Percentiles rank a stretch among this genome's conserved stretches.
Evolutionary conservation across 2,113 vertebrate genomes (phyloP).

Genomic region (Bambusicola thoracicus): DNA sequence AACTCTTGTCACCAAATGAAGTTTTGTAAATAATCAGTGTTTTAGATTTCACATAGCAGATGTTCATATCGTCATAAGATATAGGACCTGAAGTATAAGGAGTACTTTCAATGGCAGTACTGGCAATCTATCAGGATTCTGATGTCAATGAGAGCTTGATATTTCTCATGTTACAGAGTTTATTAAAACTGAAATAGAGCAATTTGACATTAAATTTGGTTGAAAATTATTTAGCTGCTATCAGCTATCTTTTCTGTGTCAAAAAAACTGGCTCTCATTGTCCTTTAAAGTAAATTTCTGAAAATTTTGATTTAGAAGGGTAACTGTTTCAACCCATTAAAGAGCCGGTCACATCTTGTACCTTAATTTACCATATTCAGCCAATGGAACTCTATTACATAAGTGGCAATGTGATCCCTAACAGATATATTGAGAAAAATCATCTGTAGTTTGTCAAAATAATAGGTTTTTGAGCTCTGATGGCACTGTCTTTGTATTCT

Average conservation of each 20-base stretch:
- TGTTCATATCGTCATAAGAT: background rate
- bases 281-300: background rate
- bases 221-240: background rate
- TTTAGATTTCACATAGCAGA: background rate
- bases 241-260: background rate
- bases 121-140: background rate
- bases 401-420: background rate
- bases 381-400: background rate
- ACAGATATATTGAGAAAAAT: background rate
- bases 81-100: background rate
- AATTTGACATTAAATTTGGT: background rate
- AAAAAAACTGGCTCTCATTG: background rate
- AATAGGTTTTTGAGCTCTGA: background rate
- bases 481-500: background rate
- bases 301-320: background rate
- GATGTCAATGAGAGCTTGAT: background rate
- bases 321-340: background rate
- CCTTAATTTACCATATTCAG: background rate
- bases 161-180: background rate
- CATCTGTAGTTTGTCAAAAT: background rate
- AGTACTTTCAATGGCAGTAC: background rate
- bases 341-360: background rate
- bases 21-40: background rate
- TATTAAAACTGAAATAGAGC: background rate
- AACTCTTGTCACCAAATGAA: background rate